Conservation (phyloP, 2,113 vertebrate genomes). For the Megaceryle torquata region DNA sequence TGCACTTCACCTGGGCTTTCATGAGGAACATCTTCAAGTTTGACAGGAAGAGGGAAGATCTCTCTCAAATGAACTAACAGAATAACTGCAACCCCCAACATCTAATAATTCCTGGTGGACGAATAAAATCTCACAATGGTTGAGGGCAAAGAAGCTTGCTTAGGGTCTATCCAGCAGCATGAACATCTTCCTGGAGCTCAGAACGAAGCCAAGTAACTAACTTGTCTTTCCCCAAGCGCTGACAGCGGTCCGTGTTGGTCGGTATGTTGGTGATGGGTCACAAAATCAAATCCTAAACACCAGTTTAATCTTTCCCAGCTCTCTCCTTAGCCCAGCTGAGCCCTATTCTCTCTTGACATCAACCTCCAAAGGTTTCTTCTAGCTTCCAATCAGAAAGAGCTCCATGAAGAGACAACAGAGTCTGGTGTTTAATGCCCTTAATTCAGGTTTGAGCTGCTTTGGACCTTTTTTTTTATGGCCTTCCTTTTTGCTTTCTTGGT, state of each 20-base stretch:
- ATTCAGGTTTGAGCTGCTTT: background rate
- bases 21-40: background rate
- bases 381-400: background rate
- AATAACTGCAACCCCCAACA: background rate
- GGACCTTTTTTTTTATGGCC: background rate
- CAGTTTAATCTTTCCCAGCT: background rate
- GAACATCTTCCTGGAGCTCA: background rate
- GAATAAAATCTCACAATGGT: background rate
- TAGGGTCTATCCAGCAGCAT: background rate
- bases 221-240: background rate
- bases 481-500: background rate
- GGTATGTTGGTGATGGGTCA: no score
- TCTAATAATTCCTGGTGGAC: background rate
- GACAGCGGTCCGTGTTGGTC: fast-evolving
- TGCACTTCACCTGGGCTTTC: no score
- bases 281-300: background rate
- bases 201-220: background rate
- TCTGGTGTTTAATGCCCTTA: background rate
- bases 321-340: background rate
- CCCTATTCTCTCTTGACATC: background rate
- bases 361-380: background rate
- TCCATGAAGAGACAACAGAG: background rate
- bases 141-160: background rate
- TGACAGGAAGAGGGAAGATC: background rate
- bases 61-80: background rate